Percentiles rank a stretch among this genome's conserved stretches.
These are phyloP conservation scores for Drosophila ambigua DNA, from an alignment of 1,140 invertebrate genomes.

Conservation along the genomic window DNA sequence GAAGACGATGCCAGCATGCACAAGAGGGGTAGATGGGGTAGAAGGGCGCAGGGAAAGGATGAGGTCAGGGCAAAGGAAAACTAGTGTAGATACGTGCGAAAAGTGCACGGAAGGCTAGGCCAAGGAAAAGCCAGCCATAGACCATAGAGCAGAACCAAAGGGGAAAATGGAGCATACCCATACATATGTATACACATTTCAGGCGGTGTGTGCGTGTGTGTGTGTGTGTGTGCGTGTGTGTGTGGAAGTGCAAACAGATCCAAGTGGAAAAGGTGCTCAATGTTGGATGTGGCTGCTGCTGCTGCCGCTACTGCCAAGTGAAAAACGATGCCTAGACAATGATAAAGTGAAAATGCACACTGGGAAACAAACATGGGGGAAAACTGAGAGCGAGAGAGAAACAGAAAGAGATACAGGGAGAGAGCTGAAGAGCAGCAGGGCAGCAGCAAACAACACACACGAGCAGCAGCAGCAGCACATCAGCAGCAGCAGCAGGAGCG, in stretches of 20 bases:
- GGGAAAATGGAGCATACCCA: conserved; percentile 41
- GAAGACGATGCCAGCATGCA: conserved; percentile 42
- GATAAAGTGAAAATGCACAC: conserved; percentile 77
- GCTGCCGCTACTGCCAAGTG: conserved; percentile 53
- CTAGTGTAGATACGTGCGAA: conserved; percentile 73
- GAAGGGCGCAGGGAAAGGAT: background rate
- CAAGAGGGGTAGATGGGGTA: no score
- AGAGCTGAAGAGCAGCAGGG: conserved; percentile 24
- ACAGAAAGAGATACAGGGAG: conserved; percentile 11
- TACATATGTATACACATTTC: background rate
- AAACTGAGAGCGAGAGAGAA: conserved; percentile 8
- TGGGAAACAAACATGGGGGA: conserved; percentile 22
- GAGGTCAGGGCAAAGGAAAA: conserved; percentile 42
- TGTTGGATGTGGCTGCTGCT: conserved; percentile 38
- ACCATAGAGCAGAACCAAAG: background rate
- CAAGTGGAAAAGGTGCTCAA: conserved; percentile 62
- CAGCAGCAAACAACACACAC: conserved; percentile 18
- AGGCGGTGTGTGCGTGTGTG: no score
- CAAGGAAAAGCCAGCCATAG: conserved; percentile 50
- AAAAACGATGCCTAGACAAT: conserved; percentile 71
- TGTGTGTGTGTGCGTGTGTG: conserved; percentile 1
- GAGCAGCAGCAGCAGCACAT: background rate
- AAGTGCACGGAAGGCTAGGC: conserved; percentile 47
- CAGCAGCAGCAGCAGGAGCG: background rate
- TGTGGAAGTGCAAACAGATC: conserved; percentile 34